These are phyloP conservation scores for Taurulus bubalis DNA, from an alignment of 2,113 vertebrate species.

Conservation along the genomic window DNA sequence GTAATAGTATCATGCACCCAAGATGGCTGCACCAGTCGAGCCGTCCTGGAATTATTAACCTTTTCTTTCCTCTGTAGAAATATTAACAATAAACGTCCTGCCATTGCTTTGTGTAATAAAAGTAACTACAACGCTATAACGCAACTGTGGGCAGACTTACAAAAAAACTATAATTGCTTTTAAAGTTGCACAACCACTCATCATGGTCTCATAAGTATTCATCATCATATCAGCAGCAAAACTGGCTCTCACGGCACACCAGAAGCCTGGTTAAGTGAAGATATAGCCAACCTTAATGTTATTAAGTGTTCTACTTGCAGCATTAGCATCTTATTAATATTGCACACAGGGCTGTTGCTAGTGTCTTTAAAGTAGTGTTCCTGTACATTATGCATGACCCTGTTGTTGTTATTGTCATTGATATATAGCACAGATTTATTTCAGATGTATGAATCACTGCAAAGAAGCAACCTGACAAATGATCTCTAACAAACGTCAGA, in stretches of 20 bases:
- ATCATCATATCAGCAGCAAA: constrained; percentile 11
- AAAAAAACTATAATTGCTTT: constrained; percentile 36
- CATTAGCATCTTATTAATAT: constrained; percentile 61
- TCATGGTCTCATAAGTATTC: constrained; percentile 5
- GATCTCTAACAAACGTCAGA: constrained; percentile 23
- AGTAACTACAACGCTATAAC: constrained; percentile 18
- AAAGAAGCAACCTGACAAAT: not conserved
- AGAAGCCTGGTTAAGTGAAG: constrained; percentile 40
- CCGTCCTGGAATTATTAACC: not conserved
- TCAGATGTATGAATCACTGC: constrained; percentile 3
- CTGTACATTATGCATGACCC: constrained; percentile 19
- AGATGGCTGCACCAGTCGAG: constrained; percentile 11
- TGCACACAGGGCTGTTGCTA: constrained; percentile 24
- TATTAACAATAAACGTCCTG: constrained; percentile 5
- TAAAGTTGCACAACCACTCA: constrained; percentile 4
- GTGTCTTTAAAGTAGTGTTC: constrained; percentile 16
- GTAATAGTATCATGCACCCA: constrained; percentile 14
- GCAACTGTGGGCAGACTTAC: constrained; percentile 30
- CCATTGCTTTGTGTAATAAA: constrained; percentile 9
- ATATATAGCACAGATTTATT: constrained; percentile 11
- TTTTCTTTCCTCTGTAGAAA: constrained; percentile 13
- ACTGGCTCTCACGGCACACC: not conserved
- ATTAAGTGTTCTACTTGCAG: constrained; percentile 39
- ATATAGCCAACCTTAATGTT: constrained; percentile 17
- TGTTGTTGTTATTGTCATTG: constrained; percentile 23